Evolutionary conservation across 1,140 invertebrate genomes (phyloP).

Genomic region (Drosophila biarmipes): DNA sequence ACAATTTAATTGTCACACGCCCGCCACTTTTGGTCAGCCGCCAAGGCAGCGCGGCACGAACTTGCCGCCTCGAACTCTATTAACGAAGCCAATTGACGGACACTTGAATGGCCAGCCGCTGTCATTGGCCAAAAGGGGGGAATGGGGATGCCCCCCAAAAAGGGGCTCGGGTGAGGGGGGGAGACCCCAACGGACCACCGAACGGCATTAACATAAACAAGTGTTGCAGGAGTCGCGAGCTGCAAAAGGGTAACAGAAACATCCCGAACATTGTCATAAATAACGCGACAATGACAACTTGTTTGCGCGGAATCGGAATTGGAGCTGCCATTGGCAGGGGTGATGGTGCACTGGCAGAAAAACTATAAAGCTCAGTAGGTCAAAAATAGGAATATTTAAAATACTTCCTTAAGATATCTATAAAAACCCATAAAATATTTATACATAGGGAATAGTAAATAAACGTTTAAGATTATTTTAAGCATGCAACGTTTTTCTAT

Average conservation of each 20-base stretch:
- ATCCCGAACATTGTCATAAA: conserved; percentile 82
- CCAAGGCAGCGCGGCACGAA: conserved; percentile 44
- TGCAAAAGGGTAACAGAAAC: conserved; percentile 62
- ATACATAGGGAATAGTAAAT: too few species aligned
- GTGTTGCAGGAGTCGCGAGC: conserved; percentile 45
- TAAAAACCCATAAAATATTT: too few species aligned
- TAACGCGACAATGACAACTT: conserved; percentile 81
- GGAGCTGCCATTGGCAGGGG: conserved; percentile 32
- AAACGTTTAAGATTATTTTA: too few species aligned
- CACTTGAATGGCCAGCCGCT: conserved; percentile 75
- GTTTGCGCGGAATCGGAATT: conserved; percentile 54
- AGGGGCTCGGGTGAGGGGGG: not conserved
- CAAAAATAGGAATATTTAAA: too few species aligned
- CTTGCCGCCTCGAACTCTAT: conserved; percentile 71
- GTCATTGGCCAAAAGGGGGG: conserved; percentile 35
- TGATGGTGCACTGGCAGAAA: conserved; percentile 1
- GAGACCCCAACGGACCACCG: conserved; percentile 9
- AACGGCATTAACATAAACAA: conserved; percentile 75
- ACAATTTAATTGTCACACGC: conserved; percentile 83
- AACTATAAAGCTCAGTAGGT: not conserved
- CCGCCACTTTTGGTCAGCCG: conserved; percentile 74
- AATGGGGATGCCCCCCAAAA: not conserved
- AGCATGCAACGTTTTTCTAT: too few species aligned
- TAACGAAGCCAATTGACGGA: conserved; percentile 81
- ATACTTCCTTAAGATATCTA: too few species aligned